Conservation (phyloP, 2,113 vertebrate genomes). For the Eulacestoma nigropectus region DNA sequence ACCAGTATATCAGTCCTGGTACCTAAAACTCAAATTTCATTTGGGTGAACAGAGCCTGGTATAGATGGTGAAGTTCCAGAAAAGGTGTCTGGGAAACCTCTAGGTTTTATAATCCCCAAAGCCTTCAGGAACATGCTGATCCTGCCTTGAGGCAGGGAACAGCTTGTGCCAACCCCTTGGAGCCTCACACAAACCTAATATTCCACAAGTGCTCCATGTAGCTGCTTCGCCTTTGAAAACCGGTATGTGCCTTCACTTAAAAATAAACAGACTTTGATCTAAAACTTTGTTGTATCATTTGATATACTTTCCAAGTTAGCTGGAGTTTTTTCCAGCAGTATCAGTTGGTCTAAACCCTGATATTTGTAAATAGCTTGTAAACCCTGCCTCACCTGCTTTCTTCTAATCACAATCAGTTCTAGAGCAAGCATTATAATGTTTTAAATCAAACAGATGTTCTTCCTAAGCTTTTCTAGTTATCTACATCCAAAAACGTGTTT, state of each 20-base stretch:
- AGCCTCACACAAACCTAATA: not conserved
- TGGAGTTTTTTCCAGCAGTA: not conserved
- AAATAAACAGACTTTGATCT: slow-evolving; percentile 17
- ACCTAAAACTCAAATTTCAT: not conserved
- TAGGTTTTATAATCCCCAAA: not conserved
- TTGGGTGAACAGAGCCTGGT: not conserved
- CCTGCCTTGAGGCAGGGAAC: not conserved
- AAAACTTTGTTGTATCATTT: not conserved
- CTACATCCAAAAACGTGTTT: not conserved
- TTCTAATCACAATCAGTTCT: not conserved
- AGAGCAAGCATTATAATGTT: not conserved
- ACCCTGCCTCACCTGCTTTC: not conserved
- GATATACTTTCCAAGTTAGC: not conserved
- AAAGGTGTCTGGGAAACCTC: not conserved
- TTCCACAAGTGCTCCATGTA: not conserved
- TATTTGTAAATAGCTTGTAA: not conserved
- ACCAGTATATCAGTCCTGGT: not conserved
- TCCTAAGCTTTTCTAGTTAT: not conserved
- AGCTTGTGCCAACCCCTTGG: not conserved
- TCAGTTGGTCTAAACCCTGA: not conserved
- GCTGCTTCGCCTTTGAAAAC: slow-evolving; percentile 14
- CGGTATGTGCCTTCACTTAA: not conserved
- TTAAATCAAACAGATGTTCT: not conserved
- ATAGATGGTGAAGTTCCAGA: not conserved
- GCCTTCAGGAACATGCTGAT: not conserved